Evolutionary conservation across 2,888 invertebrate genomes (phyloP).

Genomic region (Hydroisotoma schaefferi): DNA sequence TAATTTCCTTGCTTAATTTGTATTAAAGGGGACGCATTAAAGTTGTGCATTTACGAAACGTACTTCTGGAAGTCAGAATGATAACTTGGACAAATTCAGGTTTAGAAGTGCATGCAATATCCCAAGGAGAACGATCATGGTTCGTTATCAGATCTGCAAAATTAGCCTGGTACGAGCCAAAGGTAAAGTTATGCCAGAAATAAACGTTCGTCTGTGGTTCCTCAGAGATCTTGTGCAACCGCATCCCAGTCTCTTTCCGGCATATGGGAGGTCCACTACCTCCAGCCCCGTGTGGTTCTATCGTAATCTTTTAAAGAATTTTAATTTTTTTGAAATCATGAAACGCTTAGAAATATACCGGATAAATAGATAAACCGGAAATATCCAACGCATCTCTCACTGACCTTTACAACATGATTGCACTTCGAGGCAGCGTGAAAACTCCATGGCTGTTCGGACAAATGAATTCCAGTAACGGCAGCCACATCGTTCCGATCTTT

Average conservation of each 20-base stretch:
- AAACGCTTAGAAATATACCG: too few species aligned
- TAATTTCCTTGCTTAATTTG: neutral
- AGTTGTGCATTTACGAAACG: neutral
- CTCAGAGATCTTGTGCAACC: neutral
- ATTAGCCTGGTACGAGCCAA: slow-evolving; percentile 15
- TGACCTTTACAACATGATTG: slow-evolving; percentile 28
- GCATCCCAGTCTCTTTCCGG: slow-evolving; percentile 25
- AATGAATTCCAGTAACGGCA: slow-evolving; percentile 26
- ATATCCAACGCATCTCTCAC: neutral
- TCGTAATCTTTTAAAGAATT: slow-evolving; percentile 4
- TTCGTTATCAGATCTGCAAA: slow-evolving; percentile 28
- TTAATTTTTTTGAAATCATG: neutral
- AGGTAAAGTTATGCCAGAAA: slow-evolving; percentile 38
- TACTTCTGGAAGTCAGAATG: slow-evolving; percentile 21
- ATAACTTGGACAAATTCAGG: slow-evolving; percentile 27
- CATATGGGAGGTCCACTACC: slow-evolving; percentile 12
- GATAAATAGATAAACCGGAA: too few species aligned
- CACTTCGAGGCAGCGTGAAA: slow-evolving; percentile 24
- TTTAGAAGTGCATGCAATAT: slow-evolving; percentile 15
- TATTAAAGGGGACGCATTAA: neutral
- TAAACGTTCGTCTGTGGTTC: slow-evolving; percentile 18
- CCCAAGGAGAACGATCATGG: slow-evolving; percentile 18
- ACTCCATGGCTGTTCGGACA: slow-evolving; percentile 22
- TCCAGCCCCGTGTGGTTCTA: neutral
- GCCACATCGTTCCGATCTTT: slow-evolving; percentile 20